These are phyloP conservation scores for Alethe diademata DNA, from an alignment of 2,113 vertebrate species.

Conservation along the genomic window DNA sequence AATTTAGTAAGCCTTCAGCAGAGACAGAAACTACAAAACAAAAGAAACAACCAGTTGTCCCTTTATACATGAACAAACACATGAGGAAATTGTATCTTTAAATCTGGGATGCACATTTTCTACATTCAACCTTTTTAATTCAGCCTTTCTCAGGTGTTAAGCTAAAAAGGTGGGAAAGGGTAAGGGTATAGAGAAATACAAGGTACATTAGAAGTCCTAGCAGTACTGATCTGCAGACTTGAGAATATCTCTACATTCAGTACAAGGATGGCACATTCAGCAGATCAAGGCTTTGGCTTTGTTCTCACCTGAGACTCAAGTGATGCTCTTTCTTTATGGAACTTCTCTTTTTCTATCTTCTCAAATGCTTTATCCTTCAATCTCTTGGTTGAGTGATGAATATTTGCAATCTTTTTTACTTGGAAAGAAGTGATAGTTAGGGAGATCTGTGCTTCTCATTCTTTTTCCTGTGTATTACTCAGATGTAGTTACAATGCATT, in stretches of 20 bases:
- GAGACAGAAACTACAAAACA: not conserved
- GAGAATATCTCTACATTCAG: not conserved
- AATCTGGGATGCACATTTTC: not conserved
- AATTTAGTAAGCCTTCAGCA: not conserved
- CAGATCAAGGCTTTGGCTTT: not conserved
- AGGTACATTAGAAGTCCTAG: not conserved
- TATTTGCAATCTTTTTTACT: slow-evolving; percentile 62
- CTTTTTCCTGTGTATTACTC: slow-evolving; percentile 66
- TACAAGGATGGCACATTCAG: not conserved
- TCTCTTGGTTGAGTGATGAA: slow-evolving; percentile 68
- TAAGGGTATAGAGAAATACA: not conserved
- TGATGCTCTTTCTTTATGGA: slow-evolving; percentile 62
- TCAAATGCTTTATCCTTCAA: slow-evolving; percentile 74
- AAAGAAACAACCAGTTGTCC: not conserved
- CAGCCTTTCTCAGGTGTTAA: not conserved
- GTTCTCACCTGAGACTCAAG: slow-evolving; percentile 60
- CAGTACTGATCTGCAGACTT: not conserved
- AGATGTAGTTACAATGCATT: not conserved
- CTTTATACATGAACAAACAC: not conserved
- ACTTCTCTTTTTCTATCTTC: slow-evolving; percentile 72
- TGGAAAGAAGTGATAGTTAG: slow-evolving; percentile 50
- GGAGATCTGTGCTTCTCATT: slow-evolving; percentile 53
- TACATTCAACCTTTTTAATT: not conserved
- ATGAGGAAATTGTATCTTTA: not conserved
- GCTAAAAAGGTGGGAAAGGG: not conserved